Conservation (phyloP, 2,113 vertebrate species). For the Delphinapterus leucas region DNA sequence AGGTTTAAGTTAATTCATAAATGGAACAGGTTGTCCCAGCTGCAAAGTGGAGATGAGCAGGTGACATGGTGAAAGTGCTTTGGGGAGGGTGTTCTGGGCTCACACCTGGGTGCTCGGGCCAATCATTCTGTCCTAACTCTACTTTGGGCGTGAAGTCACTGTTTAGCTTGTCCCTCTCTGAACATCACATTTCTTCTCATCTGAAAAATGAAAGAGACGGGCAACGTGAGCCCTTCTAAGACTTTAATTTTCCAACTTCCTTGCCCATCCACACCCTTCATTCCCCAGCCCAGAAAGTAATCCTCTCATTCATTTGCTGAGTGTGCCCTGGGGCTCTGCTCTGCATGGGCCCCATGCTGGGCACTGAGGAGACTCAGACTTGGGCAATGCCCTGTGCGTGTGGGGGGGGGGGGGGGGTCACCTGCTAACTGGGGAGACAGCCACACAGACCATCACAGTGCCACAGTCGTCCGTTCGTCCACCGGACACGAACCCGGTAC, state of each 20-base stretch:
- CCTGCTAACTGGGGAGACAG: not conserved
- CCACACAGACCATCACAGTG: not conserved
- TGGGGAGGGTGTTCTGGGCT: accelerated
- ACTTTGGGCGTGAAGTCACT: not conserved
- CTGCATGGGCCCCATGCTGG: accelerated
- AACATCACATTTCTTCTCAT: not conserved
- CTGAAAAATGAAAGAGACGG: not conserved
- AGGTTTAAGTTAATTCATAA: not conserved
- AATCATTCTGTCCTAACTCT: not conserved
- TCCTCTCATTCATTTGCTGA: not conserved
- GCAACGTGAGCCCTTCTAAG: not conserved
- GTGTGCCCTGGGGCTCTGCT: not conserved
- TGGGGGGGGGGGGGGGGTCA: not conserved
- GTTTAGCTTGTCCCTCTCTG: not conserved
- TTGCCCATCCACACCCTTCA: not conserved
- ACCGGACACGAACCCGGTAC: accelerated
- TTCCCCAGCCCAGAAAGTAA: not conserved
- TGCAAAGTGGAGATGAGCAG: not conserved
- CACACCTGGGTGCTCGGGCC: not conserved
- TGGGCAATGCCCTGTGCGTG: not conserved
- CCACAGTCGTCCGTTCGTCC: accelerated
- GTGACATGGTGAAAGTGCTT: accelerated
- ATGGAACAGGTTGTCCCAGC: not conserved
- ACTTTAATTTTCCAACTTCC: not conserved
- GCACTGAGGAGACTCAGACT: too few relatives aligned